Evolutionary conservation across 2,797 vertebrate genomes (phyloP), one percentile per base, ranked within the genome.

Genomic region (Neosilurus hyrtlii): DNA sequence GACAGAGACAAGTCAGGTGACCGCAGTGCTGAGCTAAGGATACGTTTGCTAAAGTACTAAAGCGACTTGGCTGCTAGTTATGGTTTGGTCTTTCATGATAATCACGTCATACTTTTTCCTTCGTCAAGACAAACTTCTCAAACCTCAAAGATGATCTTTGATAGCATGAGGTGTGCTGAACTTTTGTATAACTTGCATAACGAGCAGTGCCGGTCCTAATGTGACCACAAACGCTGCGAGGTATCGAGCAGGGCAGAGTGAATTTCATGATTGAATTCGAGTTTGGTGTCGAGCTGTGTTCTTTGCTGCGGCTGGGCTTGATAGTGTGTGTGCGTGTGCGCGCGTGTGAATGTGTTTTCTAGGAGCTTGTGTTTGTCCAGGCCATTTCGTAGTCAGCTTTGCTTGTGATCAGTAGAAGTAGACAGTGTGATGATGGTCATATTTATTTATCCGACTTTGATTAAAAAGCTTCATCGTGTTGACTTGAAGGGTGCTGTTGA

Each of bases 321-420:
- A 43, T 30, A 3, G 37, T 43, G 37, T 43, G 37, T 43, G 37
- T 43, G 37, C 6, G 37, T 43, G 37, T 43, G 37, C 6, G 37
- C 6, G 37, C 6, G 37, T 43, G 37, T 43, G 37, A 3, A 6
- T 43, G 37, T 66, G 59, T 54, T 24, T 54, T 82, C 57, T 62
- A 51, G 20, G 35, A 37, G 65, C 26, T 10, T 56, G 57, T 9
- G 16, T 76, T 80, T 54, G 9, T 57, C 8, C 14, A 49, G 20
- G 20, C 1, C 10, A 0, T 16, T 56, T 24, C n/a, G 9, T 62
- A 26, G 5, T 11, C 16, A 63, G 76, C 68, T 83, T 83, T 49
- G 67, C 67, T 73, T 72, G 59, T 83, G 72, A 56, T 75, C 66
- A n/a, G 37, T 71, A 52, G 73, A 35, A n/a, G 54, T 61, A 65